These are phyloP conservation scores for Idaea biselata DNA, from an alignment of 2,888 invertebrate species.

Conservation along the genomic window DNA sequence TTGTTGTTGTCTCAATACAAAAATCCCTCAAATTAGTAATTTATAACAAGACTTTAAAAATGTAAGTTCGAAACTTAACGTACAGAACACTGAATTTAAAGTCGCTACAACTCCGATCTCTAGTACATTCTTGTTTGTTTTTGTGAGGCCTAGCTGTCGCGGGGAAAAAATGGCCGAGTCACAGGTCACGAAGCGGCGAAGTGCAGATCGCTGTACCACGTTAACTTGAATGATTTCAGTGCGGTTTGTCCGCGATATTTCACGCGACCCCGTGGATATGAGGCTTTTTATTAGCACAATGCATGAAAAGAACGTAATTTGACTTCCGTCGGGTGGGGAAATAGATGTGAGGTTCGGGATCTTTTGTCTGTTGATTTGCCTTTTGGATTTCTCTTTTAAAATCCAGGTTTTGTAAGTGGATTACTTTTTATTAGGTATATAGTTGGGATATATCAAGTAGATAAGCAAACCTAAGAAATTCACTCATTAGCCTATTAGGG, in stretches of 20 bases:
- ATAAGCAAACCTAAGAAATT: too few species aligned
- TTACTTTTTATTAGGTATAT: background rate
- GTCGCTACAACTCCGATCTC: conserved; percentile 14
- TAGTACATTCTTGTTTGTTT: conserved; percentile 40
- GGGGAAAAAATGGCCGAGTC: conserved; percentile 54
- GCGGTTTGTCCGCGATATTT: conserved; percentile 61
- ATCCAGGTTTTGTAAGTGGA: background rate
- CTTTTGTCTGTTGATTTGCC: background rate
- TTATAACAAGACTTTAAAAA: background rate
- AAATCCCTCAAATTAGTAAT: too few species aligned
- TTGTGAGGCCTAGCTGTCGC: conserved; percentile 44
- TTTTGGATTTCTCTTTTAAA: background rate
- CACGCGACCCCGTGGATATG: conserved; percentile 35
- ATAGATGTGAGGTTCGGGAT: background rate
- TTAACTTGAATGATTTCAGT: conserved; percentile 66
- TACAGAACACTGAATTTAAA: conserved; percentile 14
- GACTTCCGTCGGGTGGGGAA: background rate
- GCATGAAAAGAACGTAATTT: background rate
- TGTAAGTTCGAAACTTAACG: background rate
- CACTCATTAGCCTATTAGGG: too few species aligned
- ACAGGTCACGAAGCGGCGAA: conserved; percentile 55
- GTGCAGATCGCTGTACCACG: conserved; percentile 66
- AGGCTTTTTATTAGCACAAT: background rate
- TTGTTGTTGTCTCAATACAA: too few species aligned
- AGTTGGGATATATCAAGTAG: too few species aligned